A percentile compares a stretch with the other conserved stretches of the same genome.
Evolutionary conservation across 2,888 invertebrate species (phyloP).

Genomic region (Sussaba pulchella): DNA sequence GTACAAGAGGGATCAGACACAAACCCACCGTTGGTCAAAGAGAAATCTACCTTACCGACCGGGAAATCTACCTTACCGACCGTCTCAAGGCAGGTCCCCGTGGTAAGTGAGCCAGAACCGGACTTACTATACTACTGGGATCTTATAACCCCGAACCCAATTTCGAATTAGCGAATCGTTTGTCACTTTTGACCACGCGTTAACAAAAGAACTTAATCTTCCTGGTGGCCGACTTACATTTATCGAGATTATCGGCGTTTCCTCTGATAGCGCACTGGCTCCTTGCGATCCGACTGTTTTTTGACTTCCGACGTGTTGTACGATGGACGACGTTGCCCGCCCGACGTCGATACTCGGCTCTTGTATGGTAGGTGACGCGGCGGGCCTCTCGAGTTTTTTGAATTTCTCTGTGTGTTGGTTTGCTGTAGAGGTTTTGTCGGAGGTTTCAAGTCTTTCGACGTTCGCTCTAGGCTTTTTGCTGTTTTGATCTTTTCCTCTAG

Average conservation of each 20-base stretch:
- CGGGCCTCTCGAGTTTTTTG: constrained; percentile 57
- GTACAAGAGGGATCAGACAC: too few relatives aligned
- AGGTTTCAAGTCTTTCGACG: constrained; percentile 38
- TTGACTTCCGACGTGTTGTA: too few relatives aligned
- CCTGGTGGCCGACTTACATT: constrained; percentile 26
- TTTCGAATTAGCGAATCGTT: constrained; percentile 38
- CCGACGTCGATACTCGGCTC: too few relatives aligned
- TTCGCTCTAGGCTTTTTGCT: constrained; percentile 54
- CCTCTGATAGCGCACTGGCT: too few relatives aligned
- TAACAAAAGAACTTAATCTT: constrained; percentile 12
- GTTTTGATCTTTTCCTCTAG: constrained; percentile 38
- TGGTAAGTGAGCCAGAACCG: too few relatives aligned
- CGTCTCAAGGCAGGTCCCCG: too few relatives aligned
- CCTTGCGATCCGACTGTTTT: too few relatives aligned
- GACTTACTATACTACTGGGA: too few relatives aligned
- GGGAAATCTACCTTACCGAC: too few relatives aligned
- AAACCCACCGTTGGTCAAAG: too few relatives aligned
- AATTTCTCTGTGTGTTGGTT: neutral
- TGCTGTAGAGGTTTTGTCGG: constrained; percentile 53
- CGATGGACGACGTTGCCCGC: constrained; percentile 31
- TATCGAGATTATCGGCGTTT: constrained; percentile 16
- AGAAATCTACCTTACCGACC: too few relatives aligned
- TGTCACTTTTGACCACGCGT: constrained; percentile 46
- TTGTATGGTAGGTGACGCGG: too few relatives aligned
- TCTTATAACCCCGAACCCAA: constrained; percentile 58